phyloP scores from a whole-genome alignment of 2,888 invertebrate species.

The Cepaea hortensis region DNA sequence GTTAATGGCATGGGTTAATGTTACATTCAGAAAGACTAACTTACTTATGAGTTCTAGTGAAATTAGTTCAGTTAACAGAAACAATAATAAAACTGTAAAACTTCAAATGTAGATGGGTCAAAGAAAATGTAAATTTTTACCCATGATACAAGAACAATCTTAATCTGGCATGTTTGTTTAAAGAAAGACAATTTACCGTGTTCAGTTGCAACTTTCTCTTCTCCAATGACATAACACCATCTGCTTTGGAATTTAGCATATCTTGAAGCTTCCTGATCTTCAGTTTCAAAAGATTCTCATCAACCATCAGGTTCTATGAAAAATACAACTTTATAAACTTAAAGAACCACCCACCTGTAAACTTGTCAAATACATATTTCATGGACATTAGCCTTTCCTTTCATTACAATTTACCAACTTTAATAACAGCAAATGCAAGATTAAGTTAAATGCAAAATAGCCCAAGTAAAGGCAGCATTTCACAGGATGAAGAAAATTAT shows the following conservation, averaged over 20 bases:
- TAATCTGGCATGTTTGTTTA: background rate
- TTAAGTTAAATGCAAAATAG: too few species aligned
- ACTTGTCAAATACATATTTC: too few species aligned
- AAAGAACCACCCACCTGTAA: background rate
- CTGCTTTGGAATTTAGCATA: slow-evolving; percentile 71
- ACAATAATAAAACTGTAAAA: background rate
- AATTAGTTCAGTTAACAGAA: background rate
- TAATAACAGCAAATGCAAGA: too few species aligned
- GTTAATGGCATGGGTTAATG: too few species aligned
- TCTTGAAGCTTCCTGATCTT: slow-evolving; percentile 74
- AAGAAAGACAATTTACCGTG: slow-evolving; percentile 63
- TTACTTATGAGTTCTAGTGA: too few species aligned
- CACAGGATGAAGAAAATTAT: too few species aligned
- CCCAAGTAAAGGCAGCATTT: too few species aligned
- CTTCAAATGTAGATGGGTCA: background rate
- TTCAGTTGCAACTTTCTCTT: slow-evolving; percentile 73
- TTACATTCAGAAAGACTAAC: too few species aligned
- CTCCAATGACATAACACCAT: slow-evolving; percentile 73
- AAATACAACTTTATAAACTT: background rate
- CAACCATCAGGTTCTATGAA: slow-evolving; percentile 73
- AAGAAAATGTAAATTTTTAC: background rate
- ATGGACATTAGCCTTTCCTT: too few species aligned
- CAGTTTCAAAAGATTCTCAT: slow-evolving; percentile 75
- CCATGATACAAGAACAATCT: background rate
- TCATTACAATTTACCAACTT: too few species aligned